Percentiles rank a stretch among this genome's conserved stretches.
These are phyloP conservation scores for Erynnis tages DNA, from an alignment of 2,888 invertebrate species.

Conservation along the genomic window DNA sequence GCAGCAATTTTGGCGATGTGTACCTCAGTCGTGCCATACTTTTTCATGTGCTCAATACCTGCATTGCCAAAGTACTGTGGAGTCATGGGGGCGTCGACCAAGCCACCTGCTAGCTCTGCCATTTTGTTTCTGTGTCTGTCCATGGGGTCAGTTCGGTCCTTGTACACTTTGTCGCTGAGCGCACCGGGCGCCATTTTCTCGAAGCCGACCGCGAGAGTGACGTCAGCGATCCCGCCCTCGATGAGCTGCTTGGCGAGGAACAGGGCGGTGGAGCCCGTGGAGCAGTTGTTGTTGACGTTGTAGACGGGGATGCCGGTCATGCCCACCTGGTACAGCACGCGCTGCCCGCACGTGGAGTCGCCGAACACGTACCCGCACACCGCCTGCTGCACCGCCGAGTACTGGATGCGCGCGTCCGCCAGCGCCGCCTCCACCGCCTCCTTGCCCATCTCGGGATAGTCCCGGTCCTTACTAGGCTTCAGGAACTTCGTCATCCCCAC, in stretches of 20 bases:
- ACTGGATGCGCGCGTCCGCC: slow-evolving; percentile 89
- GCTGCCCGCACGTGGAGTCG: slow-evolving; percentile 97
- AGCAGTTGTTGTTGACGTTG: slow-evolving; percentile 99
- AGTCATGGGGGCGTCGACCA: slow-evolving; percentile 86
- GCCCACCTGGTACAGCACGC: slow-evolving; percentile 96
- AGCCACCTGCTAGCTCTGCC: slow-evolving; percentile 89
- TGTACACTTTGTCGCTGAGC: slow-evolving; percentile 85
- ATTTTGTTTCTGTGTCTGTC: slow-evolving; percentile 93
- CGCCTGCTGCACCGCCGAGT: slow-evolving; percentile 92
- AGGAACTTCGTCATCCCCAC: slow-evolving; percentile 99
- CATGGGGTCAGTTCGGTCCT: slow-evolving; percentile 93
- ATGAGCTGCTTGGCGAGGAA: slow-evolving; percentile 95
- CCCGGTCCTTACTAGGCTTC: slow-evolving; percentile 94
- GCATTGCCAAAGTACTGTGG: slow-evolving; percentile 99
- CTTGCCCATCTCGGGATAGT: slow-evolving; percentile 97
- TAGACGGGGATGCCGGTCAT: slow-evolving; percentile 98
- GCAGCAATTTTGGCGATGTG: slow-evolving; percentile 99
- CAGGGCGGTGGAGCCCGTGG: slow-evolving; percentile 97
- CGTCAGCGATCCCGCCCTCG: slow-evolving; percentile 93
- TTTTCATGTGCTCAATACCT: slow-evolving; percentile 96
- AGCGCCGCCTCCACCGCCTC: slow-evolving; percentile 95
- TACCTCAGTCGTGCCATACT: slow-evolving; percentile 94
- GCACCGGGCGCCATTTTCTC: slow-evolving; percentile 99
- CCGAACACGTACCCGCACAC: slow-evolving; percentile 97
- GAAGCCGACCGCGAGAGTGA: slow-evolving; percentile 96